phyloP scores from a whole-genome alignment of 2,113 vertebrate species.

The Oreochromis aureus region DNA sequence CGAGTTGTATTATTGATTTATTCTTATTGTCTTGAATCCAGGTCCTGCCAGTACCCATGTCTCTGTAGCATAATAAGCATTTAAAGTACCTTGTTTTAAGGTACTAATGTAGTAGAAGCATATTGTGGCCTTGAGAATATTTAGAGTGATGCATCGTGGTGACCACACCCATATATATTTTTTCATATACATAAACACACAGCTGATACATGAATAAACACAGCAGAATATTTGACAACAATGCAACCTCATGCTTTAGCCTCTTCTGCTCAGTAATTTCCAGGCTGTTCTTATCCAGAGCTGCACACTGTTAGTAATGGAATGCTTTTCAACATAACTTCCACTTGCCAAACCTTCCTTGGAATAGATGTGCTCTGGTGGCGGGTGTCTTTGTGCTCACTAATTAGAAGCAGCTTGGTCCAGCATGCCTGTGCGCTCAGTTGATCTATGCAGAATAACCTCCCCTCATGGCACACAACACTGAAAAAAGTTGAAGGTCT shows the following conservation, averaged over 20 bases:
- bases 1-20: constrained; percentile 42
- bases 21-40: constrained; percentile 11
- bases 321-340: constrained; percentile 25
- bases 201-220: neutral
- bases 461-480: neutral
- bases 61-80: neutral
- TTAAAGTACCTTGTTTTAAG: constrained; percentile 1
- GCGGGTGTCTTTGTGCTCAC: constrained; percentile 44
- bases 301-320: neutral
- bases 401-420: constrained; percentile 49
- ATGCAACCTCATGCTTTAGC: neutral
- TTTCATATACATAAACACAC: neutral
- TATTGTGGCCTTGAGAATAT: neutral
- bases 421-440: constrained; percentile 4
- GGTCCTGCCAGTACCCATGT: neutral
- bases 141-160: neutral
- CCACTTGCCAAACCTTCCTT: constrained; percentile 24
- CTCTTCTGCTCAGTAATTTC: neutral
- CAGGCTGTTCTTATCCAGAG: neutral
- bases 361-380: constrained; percentile 12
- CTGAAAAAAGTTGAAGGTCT: neutral
- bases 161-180: neutral
- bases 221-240: neutral
- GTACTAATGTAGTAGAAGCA: neutral
- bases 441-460: neutral